Conservation (phyloP, 2,113 vertebrate species). For the Mormyrus lacerda region DNA sequence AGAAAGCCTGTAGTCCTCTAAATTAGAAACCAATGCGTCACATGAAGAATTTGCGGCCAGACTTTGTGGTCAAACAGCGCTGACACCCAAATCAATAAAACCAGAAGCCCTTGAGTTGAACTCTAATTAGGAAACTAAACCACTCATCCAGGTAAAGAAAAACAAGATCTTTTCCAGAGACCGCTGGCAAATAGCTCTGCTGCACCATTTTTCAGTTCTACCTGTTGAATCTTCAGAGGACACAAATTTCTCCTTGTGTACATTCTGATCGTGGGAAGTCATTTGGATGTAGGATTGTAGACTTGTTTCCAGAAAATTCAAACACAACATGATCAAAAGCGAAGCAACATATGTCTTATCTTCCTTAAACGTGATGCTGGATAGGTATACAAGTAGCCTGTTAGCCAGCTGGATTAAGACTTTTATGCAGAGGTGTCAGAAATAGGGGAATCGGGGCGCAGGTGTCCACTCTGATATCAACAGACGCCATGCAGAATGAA, state of each 20-base stretch:
- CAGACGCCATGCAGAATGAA: background rate
- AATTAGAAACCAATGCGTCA: background rate
- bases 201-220: background rate
- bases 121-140: slow-evolving; percentile 67
- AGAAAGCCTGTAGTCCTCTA: background rate
- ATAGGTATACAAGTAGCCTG: background rate
- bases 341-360: background rate
- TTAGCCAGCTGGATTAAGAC: background rate
- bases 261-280: background rate
- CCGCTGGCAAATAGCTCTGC: slow-evolving; percentile 44
- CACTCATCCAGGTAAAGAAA: slow-evolving; percentile 51
- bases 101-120: slow-evolving; percentile 64
- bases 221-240: background rate
- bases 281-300: background rate
- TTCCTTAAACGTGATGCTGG: background rate
- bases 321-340: background rate
- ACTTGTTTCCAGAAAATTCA: background rate
- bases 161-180: slow-evolving; percentile 46
- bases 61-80: slow-evolving; percentile 54
- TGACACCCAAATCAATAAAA: slow-evolving; percentile 69
- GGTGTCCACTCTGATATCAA: background rate
- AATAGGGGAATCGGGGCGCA: background rate
- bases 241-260: background rate
- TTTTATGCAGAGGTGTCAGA: background rate
- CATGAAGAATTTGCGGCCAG: background rate